Evolutionary conservation across 2,888 invertebrate genomes (phyloP).

Genomic region (Perithous albicinctus): DNA sequence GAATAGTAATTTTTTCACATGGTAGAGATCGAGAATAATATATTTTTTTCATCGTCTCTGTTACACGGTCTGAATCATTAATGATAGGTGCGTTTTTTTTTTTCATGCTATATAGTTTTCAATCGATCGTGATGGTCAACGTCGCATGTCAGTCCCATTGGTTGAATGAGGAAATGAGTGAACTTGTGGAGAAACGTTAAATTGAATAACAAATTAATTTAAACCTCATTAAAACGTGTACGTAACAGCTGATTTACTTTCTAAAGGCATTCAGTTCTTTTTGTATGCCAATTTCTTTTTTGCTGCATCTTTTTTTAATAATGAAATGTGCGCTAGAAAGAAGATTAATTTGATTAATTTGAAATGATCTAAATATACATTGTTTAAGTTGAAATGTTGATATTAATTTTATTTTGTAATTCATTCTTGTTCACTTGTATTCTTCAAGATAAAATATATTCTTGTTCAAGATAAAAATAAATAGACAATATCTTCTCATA

Average conservation of each 20-base stretch:
- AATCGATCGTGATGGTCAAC: neutral
- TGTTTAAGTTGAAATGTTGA: neutral
- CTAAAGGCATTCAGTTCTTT: neutral
- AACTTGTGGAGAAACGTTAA: neutral
- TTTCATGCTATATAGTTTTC: neutral
- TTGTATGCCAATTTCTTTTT: neutral
- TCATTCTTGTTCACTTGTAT: too few relatives aligned
- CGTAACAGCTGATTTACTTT: neutral
- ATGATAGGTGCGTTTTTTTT: too few relatives aligned
- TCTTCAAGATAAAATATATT: too few relatives aligned
- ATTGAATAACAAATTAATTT: slow-evolving; percentile 4
- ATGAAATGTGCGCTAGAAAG: neutral
- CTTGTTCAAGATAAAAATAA: too few relatives aligned
- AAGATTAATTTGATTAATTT: neutral
- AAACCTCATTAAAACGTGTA: neutral
- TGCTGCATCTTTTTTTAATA: neutral
- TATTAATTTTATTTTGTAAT: neutral
- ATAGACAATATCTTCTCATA: neutral
- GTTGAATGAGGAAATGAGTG: neutral
- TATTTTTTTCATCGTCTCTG: neutral
- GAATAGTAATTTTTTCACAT: too few relatives aligned
- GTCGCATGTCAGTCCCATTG: slow-evolving; percentile 4
- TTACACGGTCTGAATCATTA: neutral
- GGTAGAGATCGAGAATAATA: too few relatives aligned
- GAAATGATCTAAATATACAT: neutral